Base-by-base conservation (phyloP, 2,797 vertebrate species). In the Geotrypetes seraphini region DNA sequence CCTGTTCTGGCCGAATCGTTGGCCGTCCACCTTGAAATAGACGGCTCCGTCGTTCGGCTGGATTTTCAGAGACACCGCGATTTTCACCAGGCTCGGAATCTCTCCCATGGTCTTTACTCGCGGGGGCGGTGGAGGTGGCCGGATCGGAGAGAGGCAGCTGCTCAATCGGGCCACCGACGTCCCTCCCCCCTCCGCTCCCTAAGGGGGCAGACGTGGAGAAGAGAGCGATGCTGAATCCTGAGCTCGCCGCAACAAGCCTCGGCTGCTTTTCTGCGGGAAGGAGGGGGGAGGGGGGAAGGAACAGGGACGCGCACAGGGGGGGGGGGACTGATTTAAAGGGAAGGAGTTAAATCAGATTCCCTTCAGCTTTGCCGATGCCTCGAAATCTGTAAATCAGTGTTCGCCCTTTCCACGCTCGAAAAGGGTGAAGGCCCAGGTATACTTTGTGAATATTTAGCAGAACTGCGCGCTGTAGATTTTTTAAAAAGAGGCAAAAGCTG, bases 1-100 rank as follows among this genome's bases (percentile, higher is more conserved):
- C 41, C 93, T 82, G 50, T 86, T 97, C 77, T 95, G 95, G 7
- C 89, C 91, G 52, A 98, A 98, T 39, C 94, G 74, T 36, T 91
- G 86, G 5, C 94, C 92, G 53, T 97, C 95, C 33, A 91, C 88
- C 49, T 98, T 97, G 73, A 89, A 97, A 55, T 78, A 87, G 15
- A 98, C 94, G 4, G 89, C 83, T 8, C 83, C 85, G 54, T 95
- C 87, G 56, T 89, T 90, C 26, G 93, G 93, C 29, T 91, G 85
- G 73, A 93, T 96, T 60, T 86, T 91, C 47, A 96, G 47, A 5
- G 92, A 83, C 56, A 98, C 83, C 26, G 79, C 87, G 43, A 98
- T 88, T 63, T 84, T 88, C 44, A 97, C 80, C 42, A 92, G 39
- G 29, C 81, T 83, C 3, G 90, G 90, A 15, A 92, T 74, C 69